Evolutionary conservation across 2,113 vertebrate genomes (phyloP).

Genomic region (Lagopus leucura): DNA sequence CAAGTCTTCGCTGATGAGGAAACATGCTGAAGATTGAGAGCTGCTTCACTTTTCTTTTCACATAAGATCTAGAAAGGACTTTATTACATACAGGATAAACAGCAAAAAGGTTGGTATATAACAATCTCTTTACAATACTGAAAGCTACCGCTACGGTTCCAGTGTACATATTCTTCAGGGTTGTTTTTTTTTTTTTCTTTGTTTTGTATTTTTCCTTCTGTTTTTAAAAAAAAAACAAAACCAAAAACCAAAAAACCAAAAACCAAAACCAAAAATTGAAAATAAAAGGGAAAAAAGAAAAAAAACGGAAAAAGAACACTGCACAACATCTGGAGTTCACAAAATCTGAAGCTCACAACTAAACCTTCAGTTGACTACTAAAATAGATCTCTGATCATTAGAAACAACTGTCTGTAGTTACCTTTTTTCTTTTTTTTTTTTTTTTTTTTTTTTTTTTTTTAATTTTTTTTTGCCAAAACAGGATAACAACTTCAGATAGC

Average conservation of each 20-base stretch:
- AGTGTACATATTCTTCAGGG: slow-evolving; percentile 87
- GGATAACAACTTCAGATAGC: slow-evolving; percentile 92
- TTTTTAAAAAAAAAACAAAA: slow-evolving; percentile 71
- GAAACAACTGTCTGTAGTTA: slow-evolving; percentile 90
- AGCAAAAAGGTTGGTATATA: slow-evolving; percentile 92
- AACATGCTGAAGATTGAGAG: slow-evolving; percentile 97
- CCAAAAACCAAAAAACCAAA: slow-evolving; percentile 24
- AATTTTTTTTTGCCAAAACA: slow-evolving; percentile 84
- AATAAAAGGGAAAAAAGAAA: slow-evolving; percentile 7
- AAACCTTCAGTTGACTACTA: slow-evolving; percentile 98
- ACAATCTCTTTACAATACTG: slow-evolving; percentile 98
- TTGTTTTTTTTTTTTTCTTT: background rate
- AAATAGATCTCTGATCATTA: slow-evolving; percentile 99
- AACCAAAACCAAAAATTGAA: too few relatives aligned
- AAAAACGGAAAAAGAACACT: slow-evolving; percentile 80
- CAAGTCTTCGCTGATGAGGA: slow-evolving; percentile 94
- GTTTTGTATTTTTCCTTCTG: slow-evolving; percentile 70
- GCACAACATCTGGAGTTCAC: slow-evolving; percentile 96
- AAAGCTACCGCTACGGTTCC: slow-evolving; percentile 96
- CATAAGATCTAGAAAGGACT: slow-evolving; percentile 95
- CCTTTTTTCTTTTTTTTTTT: slow-evolving; percentile 72
- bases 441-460: slow-evolving; percentile 73
- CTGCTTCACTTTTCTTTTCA: slow-evolving; percentile 91
- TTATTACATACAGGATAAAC: slow-evolving; percentile 96
- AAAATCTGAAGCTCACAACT: slow-evolving; percentile 98